phyloP scores from a whole-genome alignment of 2,888 invertebrate species.

The Cantharis rufa region DNA sequence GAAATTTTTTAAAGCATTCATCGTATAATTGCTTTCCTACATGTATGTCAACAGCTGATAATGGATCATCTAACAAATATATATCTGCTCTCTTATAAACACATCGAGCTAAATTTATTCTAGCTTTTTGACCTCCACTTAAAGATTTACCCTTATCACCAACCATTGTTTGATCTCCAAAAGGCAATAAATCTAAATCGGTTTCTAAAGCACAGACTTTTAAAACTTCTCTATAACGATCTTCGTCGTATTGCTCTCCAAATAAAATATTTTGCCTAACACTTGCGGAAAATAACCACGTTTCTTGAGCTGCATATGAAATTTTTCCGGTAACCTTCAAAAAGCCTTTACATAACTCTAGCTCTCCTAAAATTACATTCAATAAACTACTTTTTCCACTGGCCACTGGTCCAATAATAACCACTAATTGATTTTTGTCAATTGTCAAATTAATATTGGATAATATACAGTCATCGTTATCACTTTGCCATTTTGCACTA shows the following conservation, averaged over 20 bases:
- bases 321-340: constrained; percentile 58
- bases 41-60: constrained; percentile 80
- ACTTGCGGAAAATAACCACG: constrained; percentile 64
- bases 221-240: constrained; percentile 65
- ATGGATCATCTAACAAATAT: constrained; percentile 79
- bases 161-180: constrained; percentile 77
- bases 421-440: constrained; percentile 53
- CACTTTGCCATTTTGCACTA: constrained; percentile 68
- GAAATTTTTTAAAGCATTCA: constrained; percentile 67
- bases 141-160: constrained; percentile 81
- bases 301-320: constrained; percentile 66
- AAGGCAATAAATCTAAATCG: constrained; percentile 75
- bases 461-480: constrained; percentile 18
- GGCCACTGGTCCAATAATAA: constrained; percentile 71
- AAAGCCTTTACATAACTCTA: constrained; percentile 54
- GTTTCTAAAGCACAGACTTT: constrained; percentile 66
- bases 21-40: constrained; percentile 77
- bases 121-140: constrained; percentile 84
- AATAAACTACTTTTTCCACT: constrained; percentile 66
- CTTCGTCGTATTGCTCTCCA: constrained; percentile 65
- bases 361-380: constrained; percentile 56
- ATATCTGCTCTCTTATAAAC: constrained; percentile 78
- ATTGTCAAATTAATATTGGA: constrained; percentile 52
- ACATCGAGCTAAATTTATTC: constrained; percentile 78
- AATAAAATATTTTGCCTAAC: constrained; percentile 81